Evolutionary conservation across 2,797 vertebrate species (phyloP), one percentile per base, ranked within the genome.

Genomic region (Syngnathus rostellatus): DNA sequence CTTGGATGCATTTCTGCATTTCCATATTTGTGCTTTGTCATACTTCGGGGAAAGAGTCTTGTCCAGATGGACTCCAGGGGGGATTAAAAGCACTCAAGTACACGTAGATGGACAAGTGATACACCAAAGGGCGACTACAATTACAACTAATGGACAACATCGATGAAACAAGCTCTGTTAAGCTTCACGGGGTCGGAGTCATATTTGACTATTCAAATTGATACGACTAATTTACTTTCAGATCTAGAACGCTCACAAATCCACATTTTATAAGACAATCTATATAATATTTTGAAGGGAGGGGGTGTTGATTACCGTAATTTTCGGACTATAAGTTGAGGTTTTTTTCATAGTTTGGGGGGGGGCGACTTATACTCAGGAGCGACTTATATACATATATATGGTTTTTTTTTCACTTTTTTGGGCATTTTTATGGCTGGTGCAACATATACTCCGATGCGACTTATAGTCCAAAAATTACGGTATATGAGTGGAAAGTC

Each of bases 241-340:
- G 65, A 69, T 72, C 60, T 67, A 69, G 68, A 68, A 68, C 7
- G 21, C 66, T 77, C 68, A 72, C 72, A 77, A 71, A 66, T 77
- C 77, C 66, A 61, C 45, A 62, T 82, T 81, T 87, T 74, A 82
- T 78, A 77, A 83, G 86, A 83, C 81, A 82, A 75, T 43, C 61
- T 78, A 83, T 81, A 77, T 90, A 83, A 89, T 90, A 85, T 75
- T 4, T 72, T 79, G 62, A 63, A 80, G 66, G 41, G 23, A 70
- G 76, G 65, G 40, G 23, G 72, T 3, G 40, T 31, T 25, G 54
- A 57, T 73, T 78, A 23, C 23, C 23, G 23, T 23, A 23, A 23
- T 23, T 23, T 23, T 23, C 23, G 23, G 23, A 23, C 23, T 23
- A 23, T n/a, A n/a, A n/a, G n/a, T n/a, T n/a, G n/a, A n/a, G n/a